A percentile compares a stretch with the other conserved stretches of the same genome.
phyloP scores from a whole-genome alignment of 2,888 invertebrate genomes.

The Lymantria dispar region DNA sequence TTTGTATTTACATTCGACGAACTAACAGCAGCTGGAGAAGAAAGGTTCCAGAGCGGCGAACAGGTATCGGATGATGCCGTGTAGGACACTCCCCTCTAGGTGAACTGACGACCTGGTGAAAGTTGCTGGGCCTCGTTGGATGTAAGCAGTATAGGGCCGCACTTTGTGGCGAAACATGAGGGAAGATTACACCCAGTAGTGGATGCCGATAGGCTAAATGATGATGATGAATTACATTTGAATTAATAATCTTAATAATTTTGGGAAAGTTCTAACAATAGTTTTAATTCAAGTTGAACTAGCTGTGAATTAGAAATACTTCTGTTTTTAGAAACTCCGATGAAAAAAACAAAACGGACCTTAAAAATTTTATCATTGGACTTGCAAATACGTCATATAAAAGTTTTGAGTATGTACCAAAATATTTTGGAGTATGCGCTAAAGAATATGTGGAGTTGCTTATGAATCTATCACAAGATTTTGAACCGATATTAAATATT shows the following conservation, averaged over 20 bases:
- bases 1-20: neutral
- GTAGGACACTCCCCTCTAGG: too few species aligned
- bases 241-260: too few species aligned
- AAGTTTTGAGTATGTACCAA: slow-evolving; percentile 81
- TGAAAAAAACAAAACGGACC: slow-evolving; percentile 71
- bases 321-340: slow-evolving; percentile 48
- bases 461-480: slow-evolving; percentile 71
- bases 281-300: neutral
- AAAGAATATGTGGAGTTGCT: slow-evolving; percentile 81
- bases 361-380: slow-evolving; percentile 78
- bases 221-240: too few species aligned
- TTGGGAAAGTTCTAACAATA: too few species aligned
- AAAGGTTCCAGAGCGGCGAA: neutral
- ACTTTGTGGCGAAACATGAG: too few species aligned
- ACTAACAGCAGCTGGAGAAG: neutral
- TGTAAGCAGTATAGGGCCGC: too few species aligned
- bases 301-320: neutral
- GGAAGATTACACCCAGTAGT: too few species aligned
- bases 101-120: too few species aligned
- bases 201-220: too few species aligned
- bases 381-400: slow-evolving; percentile 83
- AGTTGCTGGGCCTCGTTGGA: too few species aligned
- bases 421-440: slow-evolving; percentile 80
- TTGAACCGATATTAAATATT: slow-evolving; percentile 76
- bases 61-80: too few species aligned